Conservation (phyloP, 1,140 invertebrate genomes). For the Cotesia typhae region DNA sequence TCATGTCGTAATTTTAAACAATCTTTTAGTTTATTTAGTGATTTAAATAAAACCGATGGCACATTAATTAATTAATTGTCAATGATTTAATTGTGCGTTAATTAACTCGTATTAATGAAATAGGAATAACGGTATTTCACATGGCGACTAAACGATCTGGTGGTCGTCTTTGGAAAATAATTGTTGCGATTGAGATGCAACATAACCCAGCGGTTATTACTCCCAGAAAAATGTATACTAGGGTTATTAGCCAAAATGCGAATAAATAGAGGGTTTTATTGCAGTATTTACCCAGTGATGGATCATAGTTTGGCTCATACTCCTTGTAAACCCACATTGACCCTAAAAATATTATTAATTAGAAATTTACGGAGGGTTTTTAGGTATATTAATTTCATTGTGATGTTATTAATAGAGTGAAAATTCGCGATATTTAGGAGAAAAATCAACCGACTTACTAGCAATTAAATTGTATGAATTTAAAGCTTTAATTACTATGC, state of each 20-base stretch:
- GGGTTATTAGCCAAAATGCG: conserved; percentile 75
- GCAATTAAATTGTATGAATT: too few species aligned
- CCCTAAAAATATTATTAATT: conserved; percentile 53
- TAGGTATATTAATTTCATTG: background rate
- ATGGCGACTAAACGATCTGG: conserved; percentile 49
- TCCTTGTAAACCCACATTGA: conserved; percentile 75
- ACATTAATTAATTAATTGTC: too few species aligned
- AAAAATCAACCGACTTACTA: too few species aligned
- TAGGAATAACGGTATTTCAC: background rate
- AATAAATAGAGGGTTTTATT: conserved; percentile 74
- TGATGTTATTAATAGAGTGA: too few species aligned
- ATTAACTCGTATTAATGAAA: too few species aligned
- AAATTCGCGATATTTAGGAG: too few species aligned
- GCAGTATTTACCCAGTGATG: conserved; percentile 67
- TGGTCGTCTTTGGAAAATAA: conserved; percentile 60
- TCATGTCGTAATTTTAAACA: too few species aligned
- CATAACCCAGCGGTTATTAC: conserved; percentile 68
- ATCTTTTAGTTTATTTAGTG: too few species aligned
- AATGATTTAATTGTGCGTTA: too few species aligned
- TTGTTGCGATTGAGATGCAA: conserved; percentile 67
- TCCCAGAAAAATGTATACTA: conserved; percentile 69
- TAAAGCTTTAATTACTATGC: too few species aligned
- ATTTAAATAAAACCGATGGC: too few species aligned
- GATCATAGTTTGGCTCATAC: conserved; percentile 71
- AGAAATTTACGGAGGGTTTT: conserved; percentile 7